Base-by-base conservation (phyloP, 1,140 invertebrate genomes). In the Bombus sylvicola region DNA sequence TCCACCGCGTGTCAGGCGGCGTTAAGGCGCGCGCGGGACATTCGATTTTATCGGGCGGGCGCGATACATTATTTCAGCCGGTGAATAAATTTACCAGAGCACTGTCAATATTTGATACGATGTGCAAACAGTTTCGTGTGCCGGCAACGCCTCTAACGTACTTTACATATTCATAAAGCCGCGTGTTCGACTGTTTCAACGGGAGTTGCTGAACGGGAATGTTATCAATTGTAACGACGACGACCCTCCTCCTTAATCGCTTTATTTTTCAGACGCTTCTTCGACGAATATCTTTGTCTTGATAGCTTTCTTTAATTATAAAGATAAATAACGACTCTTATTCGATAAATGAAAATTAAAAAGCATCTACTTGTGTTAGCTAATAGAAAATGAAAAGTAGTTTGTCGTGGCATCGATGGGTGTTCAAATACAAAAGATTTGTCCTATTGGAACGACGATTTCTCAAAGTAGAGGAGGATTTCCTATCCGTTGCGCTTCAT, bases 121-220 rank as follows among this genome's bases (percentile, higher is more conserved):
- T 86, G 83, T 89, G 89, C 91, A 91, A 92, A 93, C 91, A 93
- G 83, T 92, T 90, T 92, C 85, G 80, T 73, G 73, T 74, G 85
- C 66, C 66, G 34, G 81, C 68, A 84, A 76, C 81, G 82, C 88
- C 83, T 91, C 83, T 89, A 86, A 91, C 84, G 87, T 87, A 93
- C 88, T 93, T 93, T 93, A 92, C 92, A 92, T 92, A 92, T 93
- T 93, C 92, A 93, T 92, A 93, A 89, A 91, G 85, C 84, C 72
- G 81, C 68, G 76, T 77, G 66, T 76, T 88, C 88, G 81, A 53
- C 83, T 86, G 90, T 90, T 91, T 90, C 87, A 68, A 91, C 83
- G 28, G 28, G 28, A n/a, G 12, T 73, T 28, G 82, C 28, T 81
- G 87, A 59, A 90, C 83, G 71, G 71, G 72, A 68, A 28, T 31